Evolutionary conservation across 2,113 vertebrate species (phyloP).

Genomic region (Podocnemis expansa): DNA sequence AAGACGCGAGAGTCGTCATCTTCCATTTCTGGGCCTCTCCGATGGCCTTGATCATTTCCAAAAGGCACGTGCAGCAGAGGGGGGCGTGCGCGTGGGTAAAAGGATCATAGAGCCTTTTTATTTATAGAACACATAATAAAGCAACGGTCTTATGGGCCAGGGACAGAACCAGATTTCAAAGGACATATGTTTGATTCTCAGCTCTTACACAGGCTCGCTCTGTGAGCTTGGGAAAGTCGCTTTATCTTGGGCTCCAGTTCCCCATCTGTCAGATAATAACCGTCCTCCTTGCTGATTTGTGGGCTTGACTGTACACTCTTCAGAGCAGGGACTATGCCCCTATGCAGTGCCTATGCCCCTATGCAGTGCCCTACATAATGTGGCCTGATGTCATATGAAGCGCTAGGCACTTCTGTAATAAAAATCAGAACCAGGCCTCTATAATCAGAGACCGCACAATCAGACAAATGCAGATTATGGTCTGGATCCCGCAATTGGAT

Average conservation of each 20-base stretch:
- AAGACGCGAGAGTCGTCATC: not conserved
- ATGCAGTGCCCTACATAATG: not conserved
- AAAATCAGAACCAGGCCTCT: not conserved
- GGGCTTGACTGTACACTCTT: not conserved
- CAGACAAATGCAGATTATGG: not conserved
- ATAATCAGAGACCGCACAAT: not conserved
- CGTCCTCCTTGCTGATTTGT: not conserved
- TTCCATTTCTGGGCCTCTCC: not conserved
- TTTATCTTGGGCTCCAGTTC: not conserved
- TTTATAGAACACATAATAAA: not conserved
- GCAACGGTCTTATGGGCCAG: not conserved
- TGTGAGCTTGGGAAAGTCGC: not conserved
- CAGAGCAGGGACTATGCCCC: not conserved
- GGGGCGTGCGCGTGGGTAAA: not conserved
- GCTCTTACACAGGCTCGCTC: not conserved
- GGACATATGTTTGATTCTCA: not conserved
- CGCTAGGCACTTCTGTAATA: not conserved
- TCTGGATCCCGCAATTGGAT: not conserved
- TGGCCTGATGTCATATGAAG: not conserved
- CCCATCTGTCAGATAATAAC: not conserved
- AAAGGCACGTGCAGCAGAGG: not conserved
- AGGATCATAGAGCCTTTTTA: not conserved
- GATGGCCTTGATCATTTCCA: not conserved
- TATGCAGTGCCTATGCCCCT: not conserved
- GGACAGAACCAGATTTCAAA: not conserved